phyloP scores from a whole-genome alignment of 2,888 invertebrate genomes.

The Epinotia demarniana region DNA sequence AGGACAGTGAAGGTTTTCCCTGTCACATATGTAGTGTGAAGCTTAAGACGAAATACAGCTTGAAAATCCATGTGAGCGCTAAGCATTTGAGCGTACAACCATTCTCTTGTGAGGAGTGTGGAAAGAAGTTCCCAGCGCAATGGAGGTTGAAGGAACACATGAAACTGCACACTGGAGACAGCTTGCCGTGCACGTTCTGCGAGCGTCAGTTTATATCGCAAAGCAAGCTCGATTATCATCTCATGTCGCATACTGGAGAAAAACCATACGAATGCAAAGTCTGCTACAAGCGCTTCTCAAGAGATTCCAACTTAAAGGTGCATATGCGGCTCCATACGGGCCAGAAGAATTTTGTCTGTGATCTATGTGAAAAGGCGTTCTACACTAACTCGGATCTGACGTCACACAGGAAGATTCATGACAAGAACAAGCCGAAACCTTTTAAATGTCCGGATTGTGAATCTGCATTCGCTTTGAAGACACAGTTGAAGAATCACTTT shows the following conservation, averaged over 20 bases:
- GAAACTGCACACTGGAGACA: slow-evolving; percentile 36
- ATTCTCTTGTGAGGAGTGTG: slow-evolving; percentile 30
- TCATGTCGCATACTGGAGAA: slow-evolving; percentile 16
- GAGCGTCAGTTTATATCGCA: slow-evolving; percentile 24
- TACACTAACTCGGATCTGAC: slow-evolving; percentile 17
- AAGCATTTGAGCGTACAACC: slow-evolving; percentile 23
- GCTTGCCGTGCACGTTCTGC: slow-evolving; percentile 19
- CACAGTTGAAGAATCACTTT: slow-evolving; percentile 20
- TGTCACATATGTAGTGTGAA: slow-evolving; percentile 10
- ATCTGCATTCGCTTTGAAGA: slow-evolving; percentile 16
- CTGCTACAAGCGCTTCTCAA: slow-evolving; percentile 21
- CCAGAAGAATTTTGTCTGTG: slow-evolving; percentile 10
- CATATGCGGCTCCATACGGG: slow-evolving; percentile 19
- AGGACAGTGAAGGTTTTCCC: slow-evolving; percentile 3
- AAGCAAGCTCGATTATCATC: slow-evolving; percentile 26
- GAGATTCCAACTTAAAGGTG: slow-evolving; percentile 20
- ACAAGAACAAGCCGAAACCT: slow-evolving; percentile 26
- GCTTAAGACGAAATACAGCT: slow-evolving; percentile 32
- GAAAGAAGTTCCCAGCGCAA: slow-evolving; percentile 28
- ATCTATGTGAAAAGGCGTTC: slow-evolving; percentile 25
- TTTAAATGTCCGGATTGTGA: slow-evolving; percentile 17
- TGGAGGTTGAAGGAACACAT: slow-evolving; percentile 37
- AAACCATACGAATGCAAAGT: slow-evolving; percentile 23
- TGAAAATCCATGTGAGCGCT: slow-evolving; percentile 35
- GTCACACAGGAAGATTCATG: slow-evolving; percentile 8